Conservation (phyloP, 2,888 invertebrate genomes). For the Reticulitermes lucifugus region DNA sequence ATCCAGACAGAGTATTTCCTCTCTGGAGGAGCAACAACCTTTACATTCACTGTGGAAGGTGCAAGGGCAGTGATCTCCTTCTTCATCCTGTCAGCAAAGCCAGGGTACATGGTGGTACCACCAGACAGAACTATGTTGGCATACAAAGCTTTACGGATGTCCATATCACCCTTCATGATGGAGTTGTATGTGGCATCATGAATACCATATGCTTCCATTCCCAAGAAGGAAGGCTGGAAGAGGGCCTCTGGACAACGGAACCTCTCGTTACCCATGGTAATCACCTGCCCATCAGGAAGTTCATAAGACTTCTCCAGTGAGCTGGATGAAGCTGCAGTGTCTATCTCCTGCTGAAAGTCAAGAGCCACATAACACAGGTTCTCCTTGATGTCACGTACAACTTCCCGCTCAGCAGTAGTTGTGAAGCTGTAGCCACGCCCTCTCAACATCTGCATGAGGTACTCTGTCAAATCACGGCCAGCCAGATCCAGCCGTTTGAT, state of each 20-base stretch:
- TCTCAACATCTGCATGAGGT: slow-evolving; percentile 93
- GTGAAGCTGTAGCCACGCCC: slow-evolving; percentile 93
- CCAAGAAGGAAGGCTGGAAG: slow-evolving; percentile 93
- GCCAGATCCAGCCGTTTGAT: slow-evolving; percentile 93
- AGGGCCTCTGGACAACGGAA: slow-evolving; percentile 96
- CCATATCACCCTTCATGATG: slow-evolving; percentile 98
- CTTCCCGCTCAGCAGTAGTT: slow-evolving; percentile 93
- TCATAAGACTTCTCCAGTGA: slow-evolving; percentile 96
- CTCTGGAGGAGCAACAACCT: slow-evolving; percentile 93
- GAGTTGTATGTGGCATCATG: slow-evolving; percentile 94
- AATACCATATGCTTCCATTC: slow-evolving; percentile 89
- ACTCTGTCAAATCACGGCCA: slow-evolving; percentile 92
- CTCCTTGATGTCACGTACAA: slow-evolving; percentile 95
- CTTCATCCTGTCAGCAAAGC: slow-evolving; percentile 93
- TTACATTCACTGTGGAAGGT: slow-evolving; percentile 93
- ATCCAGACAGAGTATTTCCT: slow-evolving; percentile 97
- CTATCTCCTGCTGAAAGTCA: slow-evolving; percentile 96
- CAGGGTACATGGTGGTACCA: slow-evolving; percentile 95
- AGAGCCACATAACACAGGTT: slow-evolving; percentile 91
- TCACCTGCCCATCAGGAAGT: slow-evolving; percentile 89
- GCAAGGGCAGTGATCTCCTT: slow-evolving; percentile 92
- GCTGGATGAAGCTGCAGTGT: slow-evolving; percentile 90
- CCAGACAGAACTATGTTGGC: slow-evolving; percentile 95
- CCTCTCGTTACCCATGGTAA: slow-evolving; percentile 92
- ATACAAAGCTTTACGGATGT: slow-evolving; percentile 96